These are phyloP conservation scores for Acrocephalus scirpaceus DNA, from an alignment of 2,797 vertebrate genomes.

Conservation along the genomic window DNA sequence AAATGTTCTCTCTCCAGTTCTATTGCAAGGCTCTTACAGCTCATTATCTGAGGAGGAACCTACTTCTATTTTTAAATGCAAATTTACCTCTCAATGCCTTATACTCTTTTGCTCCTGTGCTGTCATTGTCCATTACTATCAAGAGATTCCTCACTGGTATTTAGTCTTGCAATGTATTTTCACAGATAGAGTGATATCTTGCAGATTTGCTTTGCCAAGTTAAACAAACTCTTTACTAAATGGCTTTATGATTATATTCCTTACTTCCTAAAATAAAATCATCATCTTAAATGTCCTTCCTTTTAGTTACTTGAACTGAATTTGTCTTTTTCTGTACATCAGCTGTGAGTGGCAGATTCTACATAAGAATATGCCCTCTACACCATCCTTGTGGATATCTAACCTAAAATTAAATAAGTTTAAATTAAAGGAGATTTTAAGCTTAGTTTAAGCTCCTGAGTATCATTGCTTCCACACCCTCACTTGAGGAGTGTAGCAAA, in stretches of 20 bases:
- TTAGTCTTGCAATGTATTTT: neutral
- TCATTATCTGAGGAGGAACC: neutral
- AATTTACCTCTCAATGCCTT: neutral
- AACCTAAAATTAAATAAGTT: neutral
- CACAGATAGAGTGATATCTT: neutral
- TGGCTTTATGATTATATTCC: neutral
- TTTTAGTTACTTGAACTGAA: neutral
- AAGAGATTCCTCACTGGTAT: neutral
- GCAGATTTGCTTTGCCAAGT: neutral
- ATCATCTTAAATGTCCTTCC: neutral
- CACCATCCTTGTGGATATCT: neutral
- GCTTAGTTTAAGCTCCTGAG: neutral
- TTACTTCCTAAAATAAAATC: neutral
- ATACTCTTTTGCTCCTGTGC: neutral
- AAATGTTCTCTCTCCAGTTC: neutral
- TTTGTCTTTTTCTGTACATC: neutral
- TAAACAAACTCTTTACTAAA: neutral
- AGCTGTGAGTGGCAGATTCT: neutral
- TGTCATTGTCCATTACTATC: neutral
- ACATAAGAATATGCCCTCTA: neutral
- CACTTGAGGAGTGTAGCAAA: neutral
- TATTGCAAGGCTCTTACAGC: neutral
- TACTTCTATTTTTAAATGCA: neutral
- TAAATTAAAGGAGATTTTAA: neutral
- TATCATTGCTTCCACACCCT: neutral